Percentiles rank a stretch among this genome's conserved stretches.
phyloP scores from a whole-genome alignment of 2,113 vertebrate species.

The Rhinopomastus cyanomelas region DNA sequence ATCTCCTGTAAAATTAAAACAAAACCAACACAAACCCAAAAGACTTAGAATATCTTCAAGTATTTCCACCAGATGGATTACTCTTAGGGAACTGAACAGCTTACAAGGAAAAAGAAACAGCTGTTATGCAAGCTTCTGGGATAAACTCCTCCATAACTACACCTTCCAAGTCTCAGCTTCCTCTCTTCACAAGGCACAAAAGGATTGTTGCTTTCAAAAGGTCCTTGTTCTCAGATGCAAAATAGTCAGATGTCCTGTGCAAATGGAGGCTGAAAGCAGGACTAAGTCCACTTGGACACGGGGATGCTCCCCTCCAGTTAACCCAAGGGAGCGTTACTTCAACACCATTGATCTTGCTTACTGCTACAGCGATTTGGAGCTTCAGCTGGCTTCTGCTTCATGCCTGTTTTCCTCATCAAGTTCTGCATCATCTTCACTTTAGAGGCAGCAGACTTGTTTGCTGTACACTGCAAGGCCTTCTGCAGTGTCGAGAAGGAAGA shows the following conservation, averaged over 20 bases:
- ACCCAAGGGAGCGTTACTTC: not conserved
- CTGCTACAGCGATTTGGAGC: not conserved
- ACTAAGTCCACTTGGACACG: conserved; percentile 42
- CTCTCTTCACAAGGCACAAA: conserved; percentile 78
- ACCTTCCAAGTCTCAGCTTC: conserved; percentile 47
- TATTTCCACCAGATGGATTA: conserved; percentile 61
- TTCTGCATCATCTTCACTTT: not conserved
- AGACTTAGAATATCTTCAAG: conserved; percentile 66
- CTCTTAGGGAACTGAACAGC: conserved; percentile 55
- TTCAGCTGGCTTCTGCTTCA: not conserved
- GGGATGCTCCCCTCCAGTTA: conserved; percentile 50
- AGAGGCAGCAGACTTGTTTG: not conserved
- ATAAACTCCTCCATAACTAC: conserved; percentile 22
- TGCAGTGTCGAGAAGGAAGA: not conserved
- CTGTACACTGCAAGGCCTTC: not conserved
- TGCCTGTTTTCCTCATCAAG: not conserved
- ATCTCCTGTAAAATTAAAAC: conserved; percentile 13
- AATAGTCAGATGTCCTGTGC: conserved; percentile 47
- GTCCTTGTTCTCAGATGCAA: conserved; percentile 56
- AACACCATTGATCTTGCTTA: not conserved
- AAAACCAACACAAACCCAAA: conserved; percentile 38
- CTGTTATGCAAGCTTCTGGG: conserved; percentile 5
- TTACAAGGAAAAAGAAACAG: conserved; percentile 29
- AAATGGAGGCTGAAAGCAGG: conserved; percentile 39
- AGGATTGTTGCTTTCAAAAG: conserved; percentile 72